Evolutionary conservation across 2,113 vertebrate species (phyloP).

Genomic region (Heptranchias perlo): DNA sequence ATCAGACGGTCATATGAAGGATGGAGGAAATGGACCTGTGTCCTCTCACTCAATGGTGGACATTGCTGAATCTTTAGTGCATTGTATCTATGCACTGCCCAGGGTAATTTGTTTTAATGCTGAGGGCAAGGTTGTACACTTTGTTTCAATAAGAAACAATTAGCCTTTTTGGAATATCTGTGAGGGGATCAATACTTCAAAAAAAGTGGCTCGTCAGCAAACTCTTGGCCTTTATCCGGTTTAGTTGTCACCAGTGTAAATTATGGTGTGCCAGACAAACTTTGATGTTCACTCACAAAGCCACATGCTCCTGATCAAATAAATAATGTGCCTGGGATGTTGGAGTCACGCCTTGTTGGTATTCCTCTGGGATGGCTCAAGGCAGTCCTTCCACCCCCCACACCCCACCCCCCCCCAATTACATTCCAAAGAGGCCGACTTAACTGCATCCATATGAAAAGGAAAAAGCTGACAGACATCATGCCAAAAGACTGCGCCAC

Average conservation of each 20-base stretch:
- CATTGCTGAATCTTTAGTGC: neutral
- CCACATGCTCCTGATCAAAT: constrained; percentile 33
- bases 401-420: neutral
- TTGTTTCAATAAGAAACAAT: constrained; percentile 18
- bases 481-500: constrained; percentile 31
- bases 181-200: constrained; percentile 14
- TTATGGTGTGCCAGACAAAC: constrained; percentile 33
- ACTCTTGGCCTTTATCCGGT: constrained; percentile 31
- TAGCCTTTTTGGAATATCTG: constrained; percentile 28
- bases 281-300: constrained; percentile 35
- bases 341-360: constrained; percentile 27
- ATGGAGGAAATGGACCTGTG: neutral
- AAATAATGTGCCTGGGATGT: constrained; percentile 37
- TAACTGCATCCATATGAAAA: constrained; percentile 37
- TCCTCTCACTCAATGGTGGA: neutral
- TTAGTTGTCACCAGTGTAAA: constrained; percentile 32
- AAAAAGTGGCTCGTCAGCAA: constrained; percentile 11
- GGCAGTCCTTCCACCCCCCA: constrained; percentile 23
- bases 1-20: neutral
- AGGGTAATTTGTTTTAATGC: constrained; percentile 15
- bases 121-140: constrained; percentile 4
- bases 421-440: constrained; percentile 36
- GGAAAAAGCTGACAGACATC: constrained; percentile 38
- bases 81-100: neutral
- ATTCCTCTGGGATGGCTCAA: constrained; percentile 32